phyloP scores from a whole-genome alignment of 2,888 invertebrate species.

The Ryuthela nishihirai region DNA sequence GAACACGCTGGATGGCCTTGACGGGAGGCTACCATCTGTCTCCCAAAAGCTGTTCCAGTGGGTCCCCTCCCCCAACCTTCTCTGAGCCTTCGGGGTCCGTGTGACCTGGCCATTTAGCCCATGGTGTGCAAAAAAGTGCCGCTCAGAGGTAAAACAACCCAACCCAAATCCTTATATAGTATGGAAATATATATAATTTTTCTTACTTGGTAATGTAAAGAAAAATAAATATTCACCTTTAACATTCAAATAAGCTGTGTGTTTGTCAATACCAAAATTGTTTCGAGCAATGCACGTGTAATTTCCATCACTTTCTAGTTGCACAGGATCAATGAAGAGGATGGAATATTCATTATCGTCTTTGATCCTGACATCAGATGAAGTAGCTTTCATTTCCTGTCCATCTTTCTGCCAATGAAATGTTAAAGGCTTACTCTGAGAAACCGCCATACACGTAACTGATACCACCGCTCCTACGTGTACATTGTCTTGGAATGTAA shows the following conservation, averaged over 20 bases:
- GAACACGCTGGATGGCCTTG: no score
- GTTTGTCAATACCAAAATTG: conserved; percentile 12
- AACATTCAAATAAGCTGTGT: conserved; percentile 13
- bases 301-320: conserved; percentile 20
- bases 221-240: conserved; percentile 20
- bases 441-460: conserved; percentile 3
- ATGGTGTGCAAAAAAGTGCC: no score
- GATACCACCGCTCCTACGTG: conserved; percentile 16
- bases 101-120: no score
- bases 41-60: no score
- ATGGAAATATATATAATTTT: no score
- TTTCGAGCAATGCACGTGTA: conserved; percentile 31
- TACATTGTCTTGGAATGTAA: conserved; percentile 19
- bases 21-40: no score
- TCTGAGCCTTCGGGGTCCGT: no score
- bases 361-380: conserved; percentile 7
- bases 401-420: conserved; percentile 19
- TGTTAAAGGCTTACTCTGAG: background rate
- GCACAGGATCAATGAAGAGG: conserved; percentile 9
- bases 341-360: background rate
- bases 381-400: conserved; percentile 1
- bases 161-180: no score
- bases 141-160: no score
- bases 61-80: no score
- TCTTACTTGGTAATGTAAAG: no score